Conservation (phyloP, 2,888 invertebrate species). For the Caenorhabditis imperialis region DNA sequence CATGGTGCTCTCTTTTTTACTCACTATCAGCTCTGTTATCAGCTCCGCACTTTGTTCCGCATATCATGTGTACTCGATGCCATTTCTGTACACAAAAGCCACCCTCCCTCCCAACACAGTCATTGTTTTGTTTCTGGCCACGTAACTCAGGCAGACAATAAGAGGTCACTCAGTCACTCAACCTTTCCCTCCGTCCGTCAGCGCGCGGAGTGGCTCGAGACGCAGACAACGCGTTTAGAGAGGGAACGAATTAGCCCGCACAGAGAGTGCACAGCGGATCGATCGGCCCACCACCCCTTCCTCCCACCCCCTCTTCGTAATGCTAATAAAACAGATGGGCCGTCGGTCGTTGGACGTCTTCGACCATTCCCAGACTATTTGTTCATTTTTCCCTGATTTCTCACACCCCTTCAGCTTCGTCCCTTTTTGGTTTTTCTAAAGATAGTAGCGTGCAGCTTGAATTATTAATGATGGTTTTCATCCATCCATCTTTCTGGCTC, state of each 20-base stretch:
- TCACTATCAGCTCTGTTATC: too few relatives aligned
- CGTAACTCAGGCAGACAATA: neutral
- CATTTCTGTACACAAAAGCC: too few relatives aligned
- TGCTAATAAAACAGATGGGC: conserved; percentile 64
- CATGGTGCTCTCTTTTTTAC: too few relatives aligned
- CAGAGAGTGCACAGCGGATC: conserved; percentile 45
- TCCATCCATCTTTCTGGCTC: conserved; percentile 12
- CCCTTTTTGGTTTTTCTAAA: too few relatives aligned
- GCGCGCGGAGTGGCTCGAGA: conserved; percentile 16
- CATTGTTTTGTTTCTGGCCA: too few relatives aligned
- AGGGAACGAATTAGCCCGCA: conserved; percentile 39
- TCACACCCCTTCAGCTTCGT: conserved; percentile 12
- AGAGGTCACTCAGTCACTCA: conserved; percentile 24
- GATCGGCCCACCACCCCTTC: too few relatives aligned
- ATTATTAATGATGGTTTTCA: neutral
- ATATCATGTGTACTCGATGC: too few relatives aligned
- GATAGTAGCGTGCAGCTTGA: too few relatives aligned
- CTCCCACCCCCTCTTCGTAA: conserved; percentile 50
- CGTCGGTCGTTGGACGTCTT: conserved; percentile 25
- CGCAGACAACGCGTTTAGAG: conserved; percentile 19
- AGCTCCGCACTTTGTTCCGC: too few relatives aligned
- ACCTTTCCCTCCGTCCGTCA: conserved; percentile 26
- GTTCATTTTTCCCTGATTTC: conserved; percentile 9
- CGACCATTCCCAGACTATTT: conserved; percentile 37
- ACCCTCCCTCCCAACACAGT: too few relatives aligned